These are phyloP conservation scores for Rhea americana DNA, from an alignment of 2,113 vertebrate species.

Conservation along the genomic window DNA sequence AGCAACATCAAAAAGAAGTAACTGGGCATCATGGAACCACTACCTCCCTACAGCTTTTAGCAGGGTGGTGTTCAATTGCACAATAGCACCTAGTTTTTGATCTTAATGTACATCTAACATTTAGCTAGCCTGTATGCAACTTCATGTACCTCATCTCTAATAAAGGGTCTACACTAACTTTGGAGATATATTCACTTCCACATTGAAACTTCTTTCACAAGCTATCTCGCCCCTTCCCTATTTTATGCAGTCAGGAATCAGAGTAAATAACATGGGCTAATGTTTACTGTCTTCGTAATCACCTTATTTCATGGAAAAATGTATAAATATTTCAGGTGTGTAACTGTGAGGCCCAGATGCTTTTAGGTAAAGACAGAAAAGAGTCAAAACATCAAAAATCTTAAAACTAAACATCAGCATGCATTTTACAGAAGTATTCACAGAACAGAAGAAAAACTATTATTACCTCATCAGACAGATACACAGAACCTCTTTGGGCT, in stretches of 20 bases:
- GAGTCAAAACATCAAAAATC: not conserved
- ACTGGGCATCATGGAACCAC: not conserved
- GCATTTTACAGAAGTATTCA: not conserved
- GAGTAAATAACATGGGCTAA: not conserved
- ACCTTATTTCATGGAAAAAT: not conserved
- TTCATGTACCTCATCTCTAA: too few relatives aligned
- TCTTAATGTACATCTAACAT: rapidly evolving
- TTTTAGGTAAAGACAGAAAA: not conserved
- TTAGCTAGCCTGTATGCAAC: not conserved
- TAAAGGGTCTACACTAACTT: not conserved
- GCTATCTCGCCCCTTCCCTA: not conserved
- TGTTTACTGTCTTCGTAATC: rapidly evolving
- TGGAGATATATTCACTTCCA: not conserved
- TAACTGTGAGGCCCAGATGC: not conserved
- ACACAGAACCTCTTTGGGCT: not conserved
- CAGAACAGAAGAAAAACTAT: not conserved
- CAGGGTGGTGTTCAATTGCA: rapidly evolving
- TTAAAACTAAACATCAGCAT: not conserved
- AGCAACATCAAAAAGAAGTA: not conserved
- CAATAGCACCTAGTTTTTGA: not conserved
- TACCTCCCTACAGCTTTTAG: not conserved
- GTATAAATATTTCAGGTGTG: not conserved
- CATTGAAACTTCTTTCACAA: rapidly evolving
- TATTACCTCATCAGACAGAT: not conserved
- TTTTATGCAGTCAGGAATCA: not conserved